A percentile compares a stretch with the other conserved stretches of the same genome.
phyloP scores from a whole-genome alignment of 1,140 invertebrate species.

The Capitella teleta region DNA sequence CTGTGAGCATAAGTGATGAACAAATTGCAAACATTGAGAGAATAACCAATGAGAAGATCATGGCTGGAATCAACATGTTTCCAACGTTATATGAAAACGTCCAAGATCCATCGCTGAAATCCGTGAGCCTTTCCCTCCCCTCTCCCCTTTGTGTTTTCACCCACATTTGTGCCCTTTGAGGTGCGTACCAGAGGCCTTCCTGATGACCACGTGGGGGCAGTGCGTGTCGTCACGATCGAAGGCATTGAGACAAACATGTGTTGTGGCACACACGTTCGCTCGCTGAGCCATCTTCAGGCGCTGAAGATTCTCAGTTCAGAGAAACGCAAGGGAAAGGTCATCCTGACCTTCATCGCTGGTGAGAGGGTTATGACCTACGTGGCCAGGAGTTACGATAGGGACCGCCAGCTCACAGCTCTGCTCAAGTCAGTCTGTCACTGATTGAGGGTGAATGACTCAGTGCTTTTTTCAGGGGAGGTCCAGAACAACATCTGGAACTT shows the following conservation, averaged over 20 bases:
- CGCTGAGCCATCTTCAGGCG: constrained; percentile 64
- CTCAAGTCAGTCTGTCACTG: constrained; percentile 42
- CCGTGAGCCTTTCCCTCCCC: too few relatives aligned
- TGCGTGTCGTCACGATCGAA: constrained; percentile 55
- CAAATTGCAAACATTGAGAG: constrained; percentile 48
- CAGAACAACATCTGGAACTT: constrained; percentile 54
- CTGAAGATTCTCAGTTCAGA: constrained; percentile 34
- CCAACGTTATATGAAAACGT: constrained; percentile 52
- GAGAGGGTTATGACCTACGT: constrained; percentile 53
- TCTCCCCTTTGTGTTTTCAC: too few relatives aligned
- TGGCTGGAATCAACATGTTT: constrained; percentile 48
- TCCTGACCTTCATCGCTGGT: constrained; percentile 61
- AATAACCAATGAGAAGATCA: constrained; percentile 57
- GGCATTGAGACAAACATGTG: constrained; percentile 66
- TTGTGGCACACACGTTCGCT: constrained; percentile 73
- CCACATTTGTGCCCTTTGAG: constrained; percentile 30
- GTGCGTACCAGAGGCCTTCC: constrained; percentile 58
- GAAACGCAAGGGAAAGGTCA: constrained; percentile 59
- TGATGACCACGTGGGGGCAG: constrained; percentile 58
- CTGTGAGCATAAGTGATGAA: constrained; percentile 22
- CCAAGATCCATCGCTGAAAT: constrained; percentile 49
- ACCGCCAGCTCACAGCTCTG: constrained; percentile 54
- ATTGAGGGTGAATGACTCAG: not conserved
- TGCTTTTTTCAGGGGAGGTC: constrained; percentile 50
- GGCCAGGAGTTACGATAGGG: constrained; percentile 50